These are phyloP conservation scores for Baryphthengus martii DNA, from an alignment of 2,113 vertebrate species.

Conservation along the genomic window DNA sequence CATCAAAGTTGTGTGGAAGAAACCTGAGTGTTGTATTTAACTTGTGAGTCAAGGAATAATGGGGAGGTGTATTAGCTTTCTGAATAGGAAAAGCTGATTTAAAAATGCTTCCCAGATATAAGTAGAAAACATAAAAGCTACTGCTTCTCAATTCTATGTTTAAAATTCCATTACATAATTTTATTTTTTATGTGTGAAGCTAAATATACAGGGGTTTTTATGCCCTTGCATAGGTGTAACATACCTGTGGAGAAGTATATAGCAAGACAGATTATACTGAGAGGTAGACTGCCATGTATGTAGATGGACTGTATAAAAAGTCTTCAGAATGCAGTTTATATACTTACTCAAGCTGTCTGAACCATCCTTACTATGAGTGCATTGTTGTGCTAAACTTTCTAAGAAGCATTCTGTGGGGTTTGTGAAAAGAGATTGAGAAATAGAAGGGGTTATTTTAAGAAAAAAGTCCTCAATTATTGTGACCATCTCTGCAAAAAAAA, in stretches of 20 bases:
- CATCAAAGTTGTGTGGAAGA: not conserved
- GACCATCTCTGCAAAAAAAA: not conserved
- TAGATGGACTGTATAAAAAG: not conserved
- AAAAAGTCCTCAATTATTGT: not conserved
- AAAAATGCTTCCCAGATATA: not conserved
- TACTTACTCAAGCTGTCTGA: not conserved
- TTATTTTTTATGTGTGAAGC: not conserved
- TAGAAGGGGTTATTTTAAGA: not conserved
- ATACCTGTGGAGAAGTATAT: not conserved
- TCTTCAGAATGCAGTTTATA: not conserved
- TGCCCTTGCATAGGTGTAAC: not conserved
- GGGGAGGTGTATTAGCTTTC: not conserved
- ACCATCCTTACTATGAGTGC: not conserved
- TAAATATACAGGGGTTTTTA: not conserved
- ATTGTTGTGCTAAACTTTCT: not conserved
- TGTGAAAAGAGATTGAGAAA: not conserved
- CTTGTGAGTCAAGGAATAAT: not conserved
- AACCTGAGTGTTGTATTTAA: not conserved
- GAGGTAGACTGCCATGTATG: not conserved
- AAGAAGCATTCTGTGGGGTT: not conserved
- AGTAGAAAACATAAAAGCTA: not conserved
- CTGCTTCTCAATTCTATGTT: not conserved
- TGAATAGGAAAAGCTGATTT: not conserved
- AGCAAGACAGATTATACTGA: not conserved
- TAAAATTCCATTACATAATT: not conserved